phyloP scores from a whole-genome alignment of 1,140 invertebrate species.

The Zaprionus tsacasi region DNA sequence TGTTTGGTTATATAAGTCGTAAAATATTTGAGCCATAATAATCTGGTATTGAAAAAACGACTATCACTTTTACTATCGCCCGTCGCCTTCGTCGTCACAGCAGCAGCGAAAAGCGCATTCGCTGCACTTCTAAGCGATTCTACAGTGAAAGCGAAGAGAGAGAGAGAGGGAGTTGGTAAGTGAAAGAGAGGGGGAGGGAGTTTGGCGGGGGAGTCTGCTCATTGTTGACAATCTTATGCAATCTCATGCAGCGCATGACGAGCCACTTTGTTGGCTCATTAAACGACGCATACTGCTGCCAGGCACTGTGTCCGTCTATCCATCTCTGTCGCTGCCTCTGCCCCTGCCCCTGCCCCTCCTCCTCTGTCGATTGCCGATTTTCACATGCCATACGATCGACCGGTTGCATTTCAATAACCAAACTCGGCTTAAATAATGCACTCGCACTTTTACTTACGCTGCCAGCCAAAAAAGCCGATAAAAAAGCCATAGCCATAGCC shows the following conservation, averaged over 20 bases:
- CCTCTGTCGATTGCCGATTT: slow-evolving; percentile 41
- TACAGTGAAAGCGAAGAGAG: slow-evolving; percentile 63
- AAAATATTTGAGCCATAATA: slow-evolving; percentile 83
- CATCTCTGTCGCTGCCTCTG: not conserved
- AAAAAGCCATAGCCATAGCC: slow-evolving; percentile 33
- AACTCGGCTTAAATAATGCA: slow-evolving; percentile 78
- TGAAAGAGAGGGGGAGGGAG: not conserved
- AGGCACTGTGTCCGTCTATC: slow-evolving; percentile 11
- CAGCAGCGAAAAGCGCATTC: slow-evolving; percentile 51
- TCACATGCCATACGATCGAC: slow-evolving; percentile 49
- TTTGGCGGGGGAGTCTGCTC: not conserved
- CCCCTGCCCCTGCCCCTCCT: not conserved
- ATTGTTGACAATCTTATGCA: slow-evolving; percentile 68
- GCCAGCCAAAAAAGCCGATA: slow-evolving; percentile 18
- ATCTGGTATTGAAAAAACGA: slow-evolving; percentile 77
- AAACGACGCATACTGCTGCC: slow-evolving; percentile 67
- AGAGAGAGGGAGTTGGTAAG: not conserved
- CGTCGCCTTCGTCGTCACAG: not conserved
- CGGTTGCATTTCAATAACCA: slow-evolving; percentile 79
- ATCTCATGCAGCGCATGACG: slow-evolving; percentile 72
- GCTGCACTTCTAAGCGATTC: slow-evolving; percentile 71
- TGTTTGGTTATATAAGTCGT: slow-evolving; percentile 80
- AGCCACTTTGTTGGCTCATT: slow-evolving; percentile 71
- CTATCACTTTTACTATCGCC: slow-evolving; percentile 80
- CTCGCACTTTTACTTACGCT: slow-evolving; percentile 68